Conservation (phyloP, 1,140 invertebrate genomes). For the Hydropsyche tenuis region DNA sequence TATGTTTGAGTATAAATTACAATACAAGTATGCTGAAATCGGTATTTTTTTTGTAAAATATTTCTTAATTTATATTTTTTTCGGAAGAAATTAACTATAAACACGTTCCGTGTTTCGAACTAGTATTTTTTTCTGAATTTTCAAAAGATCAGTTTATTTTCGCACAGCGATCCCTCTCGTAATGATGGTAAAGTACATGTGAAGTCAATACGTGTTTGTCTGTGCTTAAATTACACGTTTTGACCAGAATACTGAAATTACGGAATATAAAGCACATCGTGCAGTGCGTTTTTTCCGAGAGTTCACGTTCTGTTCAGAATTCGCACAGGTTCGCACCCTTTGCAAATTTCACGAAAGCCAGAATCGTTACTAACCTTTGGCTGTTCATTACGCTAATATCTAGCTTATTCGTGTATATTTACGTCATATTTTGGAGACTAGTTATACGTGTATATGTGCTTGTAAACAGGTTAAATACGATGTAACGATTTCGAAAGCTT, state of each 20-base stretch:
- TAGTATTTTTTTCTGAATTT: too few relatives aligned
- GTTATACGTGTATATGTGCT: too few relatives aligned
- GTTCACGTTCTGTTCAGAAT: constrained; percentile 9
- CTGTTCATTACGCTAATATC: too few relatives aligned
- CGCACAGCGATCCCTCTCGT: not conserved
- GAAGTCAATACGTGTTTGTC: constrained; percentile 27
- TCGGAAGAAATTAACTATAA: not conserved
- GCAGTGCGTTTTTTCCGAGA: constrained; percentile 15
- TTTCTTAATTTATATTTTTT: too few relatives aligned
- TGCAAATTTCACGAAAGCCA: constrained; percentile 16
- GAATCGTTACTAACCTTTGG: not conserved
- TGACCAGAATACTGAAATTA: constrained; percentile 24
- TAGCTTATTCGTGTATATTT: too few relatives aligned
- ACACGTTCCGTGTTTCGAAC: too few relatives aligned
- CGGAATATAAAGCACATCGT: constrained; percentile 25
- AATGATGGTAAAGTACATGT: constrained; percentile 16
- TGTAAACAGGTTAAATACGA: too few relatives aligned
- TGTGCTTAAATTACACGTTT: constrained; percentile 19
- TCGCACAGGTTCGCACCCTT: constrained; percentile 6
- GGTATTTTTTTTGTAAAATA: too few relatives aligned
- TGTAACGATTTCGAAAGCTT: too few relatives aligned
- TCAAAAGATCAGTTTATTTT: not conserved
- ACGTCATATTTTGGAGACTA: too few relatives aligned
- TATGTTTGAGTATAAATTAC: too few relatives aligned
- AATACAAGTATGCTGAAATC: too few relatives aligned